phyloP scores from a whole-genome alignment of 2,888 invertebrate genomes.

The Catotricha subobsoleta region DNA sequence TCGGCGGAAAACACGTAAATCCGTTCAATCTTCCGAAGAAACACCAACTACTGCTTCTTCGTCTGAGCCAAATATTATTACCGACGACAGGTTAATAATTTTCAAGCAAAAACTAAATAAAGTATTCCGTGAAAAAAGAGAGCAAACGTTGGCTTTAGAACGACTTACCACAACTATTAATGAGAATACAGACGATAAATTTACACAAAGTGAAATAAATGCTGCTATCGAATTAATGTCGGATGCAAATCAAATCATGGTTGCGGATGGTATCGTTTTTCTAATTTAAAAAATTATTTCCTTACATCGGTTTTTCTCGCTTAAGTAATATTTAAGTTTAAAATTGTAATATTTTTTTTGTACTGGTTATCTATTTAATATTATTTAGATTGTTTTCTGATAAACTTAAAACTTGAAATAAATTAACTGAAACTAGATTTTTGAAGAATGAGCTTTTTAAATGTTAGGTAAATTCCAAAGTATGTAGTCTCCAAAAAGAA shows the following conservation, averaged over 20 bases:
- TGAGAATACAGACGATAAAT: slow-evolving; percentile 39
- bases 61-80: slow-evolving; percentile 20
- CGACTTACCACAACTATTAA: slow-evolving; percentile 48
- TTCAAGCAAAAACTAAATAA: slow-evolving; percentile 60
- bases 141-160: slow-evolving; percentile 51
- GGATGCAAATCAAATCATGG: slow-evolving; percentile 82
- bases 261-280: slow-evolving; percentile 57
- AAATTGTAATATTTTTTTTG: too few relatives aligned
- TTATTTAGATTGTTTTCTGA: too few relatives aligned
- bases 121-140: slow-evolving; percentile 58
- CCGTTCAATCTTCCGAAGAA: slow-evolving; percentile 8
- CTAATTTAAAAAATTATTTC: too few relatives aligned
- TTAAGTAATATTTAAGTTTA: too few relatives aligned
- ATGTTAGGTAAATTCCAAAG: too few relatives aligned
- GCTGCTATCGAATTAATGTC: slow-evolving; percentile 71
- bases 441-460: too few relatives aligned
- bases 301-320: too few relatives aligned
- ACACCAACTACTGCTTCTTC: slow-evolving; percentile 10
- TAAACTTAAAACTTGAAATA: too few relatives aligned
- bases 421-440: too few relatives aligned
- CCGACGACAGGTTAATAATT: slow-evolving; percentile 34
- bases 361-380: too few relatives aligned
- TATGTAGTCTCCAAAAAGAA: too few relatives aligned
- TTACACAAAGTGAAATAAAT: slow-evolving; percentile 48
- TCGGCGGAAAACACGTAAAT: slow-evolving; percentile 21